These are phyloP conservation scores for Crocidura indochinensis DNA, from an alignment of 2,797 vertebrate genomes.

Conservation along the genomic window DNA sequence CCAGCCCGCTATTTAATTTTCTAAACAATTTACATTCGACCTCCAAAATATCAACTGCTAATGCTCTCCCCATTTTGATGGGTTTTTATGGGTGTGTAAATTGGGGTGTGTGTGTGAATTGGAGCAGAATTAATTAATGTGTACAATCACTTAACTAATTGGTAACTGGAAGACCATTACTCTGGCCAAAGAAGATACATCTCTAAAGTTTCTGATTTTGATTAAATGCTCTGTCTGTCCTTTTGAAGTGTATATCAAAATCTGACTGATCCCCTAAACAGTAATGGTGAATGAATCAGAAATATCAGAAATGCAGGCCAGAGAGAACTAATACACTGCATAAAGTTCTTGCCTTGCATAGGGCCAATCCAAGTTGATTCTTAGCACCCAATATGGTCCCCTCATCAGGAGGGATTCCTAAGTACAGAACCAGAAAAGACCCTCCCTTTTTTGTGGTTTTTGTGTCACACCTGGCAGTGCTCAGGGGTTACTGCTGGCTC, in stretches of 20 bases:
- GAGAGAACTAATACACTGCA: too few relatives aligned
- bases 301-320: neutral
- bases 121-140: constrained; percentile 23
- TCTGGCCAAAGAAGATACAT: neutral
- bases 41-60: neutral
- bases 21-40: neutral
- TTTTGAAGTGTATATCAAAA: neutral
- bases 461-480: too few relatives aligned
- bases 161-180: neutral
- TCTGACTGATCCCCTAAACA: neutral
- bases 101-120: constrained; percentile 24
- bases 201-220: fast-evolving
- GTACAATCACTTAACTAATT: neutral
- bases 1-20: neutral
- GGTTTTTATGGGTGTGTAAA: neutral
- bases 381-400: too few relatives aligned
- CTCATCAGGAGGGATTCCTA: too few relatives aligned
- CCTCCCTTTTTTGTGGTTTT: too few relatives aligned
- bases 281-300: neutral
- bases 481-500: too few relatives aligned
- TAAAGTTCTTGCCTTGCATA: too few relatives aligned
- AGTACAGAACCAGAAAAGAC: too few relatives aligned
- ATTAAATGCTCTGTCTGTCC: neutral
- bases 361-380: too few relatives aligned
- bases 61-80: neutral